These are phyloP conservation scores for Etheostoma nigrum DNA, from an alignment of 2,797 vertebrate species.

Conservation along the genomic window DNA sequence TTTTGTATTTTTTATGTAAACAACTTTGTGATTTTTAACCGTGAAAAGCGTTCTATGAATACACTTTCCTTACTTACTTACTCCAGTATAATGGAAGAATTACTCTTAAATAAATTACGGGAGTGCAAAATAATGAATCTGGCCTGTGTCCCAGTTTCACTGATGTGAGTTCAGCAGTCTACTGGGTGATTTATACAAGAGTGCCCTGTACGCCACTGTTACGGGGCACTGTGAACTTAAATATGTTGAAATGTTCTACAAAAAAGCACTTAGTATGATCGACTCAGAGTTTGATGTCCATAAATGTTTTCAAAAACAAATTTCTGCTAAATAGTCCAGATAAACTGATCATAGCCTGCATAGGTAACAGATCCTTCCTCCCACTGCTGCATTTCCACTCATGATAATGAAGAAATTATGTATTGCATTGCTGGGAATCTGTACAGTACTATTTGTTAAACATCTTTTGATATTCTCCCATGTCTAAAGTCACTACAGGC, in stretches of 20 bases:
- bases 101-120: constrained; percentile 20
- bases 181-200: constrained; percentile 13
- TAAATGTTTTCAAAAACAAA: background rate
- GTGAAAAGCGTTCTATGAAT: no score
- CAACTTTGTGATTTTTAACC: no score
- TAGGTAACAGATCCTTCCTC: background rate
- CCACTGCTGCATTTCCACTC: background rate
- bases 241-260: background rate
- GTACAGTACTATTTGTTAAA: background rate
- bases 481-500: constrained; percentile 18
- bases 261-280: background rate
- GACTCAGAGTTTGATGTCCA: background rate
- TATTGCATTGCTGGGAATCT: constrained; percentile 17
- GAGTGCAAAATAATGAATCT: constrained; percentile 4
- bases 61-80: no score
- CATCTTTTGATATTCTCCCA: constrained; percentile 43
- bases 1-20: no score
- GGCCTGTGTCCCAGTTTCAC: constrained; percentile 22
- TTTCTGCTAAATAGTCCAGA: background rate
- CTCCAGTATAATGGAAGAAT: constrained; percentile 6
- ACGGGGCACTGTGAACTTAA: background rate
- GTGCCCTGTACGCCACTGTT: background rate
- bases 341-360: background rate
- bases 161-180: constrained; percentile 10
- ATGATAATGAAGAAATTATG: background rate